Evolutionary conservation across 1,140 invertebrate species (phyloP).

Genomic region (Pseudomyrmex concolor): DNA sequence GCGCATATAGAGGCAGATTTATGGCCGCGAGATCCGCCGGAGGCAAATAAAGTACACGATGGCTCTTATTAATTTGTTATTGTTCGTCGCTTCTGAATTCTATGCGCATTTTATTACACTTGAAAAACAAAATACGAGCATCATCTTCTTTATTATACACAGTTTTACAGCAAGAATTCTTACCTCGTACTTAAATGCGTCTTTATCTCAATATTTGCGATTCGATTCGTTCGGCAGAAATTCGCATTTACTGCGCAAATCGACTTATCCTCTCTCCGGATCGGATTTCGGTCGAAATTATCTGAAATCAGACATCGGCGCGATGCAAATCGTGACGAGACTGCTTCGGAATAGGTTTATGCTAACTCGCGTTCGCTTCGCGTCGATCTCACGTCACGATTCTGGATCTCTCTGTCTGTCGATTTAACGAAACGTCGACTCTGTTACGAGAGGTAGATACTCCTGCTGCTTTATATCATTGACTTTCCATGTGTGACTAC

Average conservation of each 20-base stretch:
- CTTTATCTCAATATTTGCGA: neutral
- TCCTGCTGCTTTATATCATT: conserved; percentile 33
- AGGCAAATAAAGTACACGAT: neutral
- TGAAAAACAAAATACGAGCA: too few relatives aligned
- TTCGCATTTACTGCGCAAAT: conserved; percentile 1
- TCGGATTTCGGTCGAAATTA: conserved; percentile 38
- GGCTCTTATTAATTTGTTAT: conserved; percentile 37
- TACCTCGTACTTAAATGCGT: neutral
- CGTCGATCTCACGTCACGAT: conserved; percentile 48
- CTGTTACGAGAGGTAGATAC: conserved; percentile 5
- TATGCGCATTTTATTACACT: too few relatives aligned
- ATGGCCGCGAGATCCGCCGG: neutral
- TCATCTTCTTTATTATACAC: too few relatives aligned
- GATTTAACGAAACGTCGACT: conserved; percentile 33
- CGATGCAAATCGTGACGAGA: conserved; percentile 8
- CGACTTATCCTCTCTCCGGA: neutral
- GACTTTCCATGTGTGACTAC: conserved; percentile 50
- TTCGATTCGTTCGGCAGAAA: neutral
- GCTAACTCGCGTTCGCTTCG: conserved; percentile 45
- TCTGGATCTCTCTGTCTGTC: conserved; percentile 25
- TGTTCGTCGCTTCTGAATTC: neutral
- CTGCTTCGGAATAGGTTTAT: conserved; percentile 31
- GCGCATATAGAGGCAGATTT: conserved; percentile 24
- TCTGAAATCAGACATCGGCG: conserved; percentile 23
- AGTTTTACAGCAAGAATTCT: neutral